phyloP scores from a whole-genome alignment of 2,888 invertebrate species.

The Brenthis hecate region DNA sequence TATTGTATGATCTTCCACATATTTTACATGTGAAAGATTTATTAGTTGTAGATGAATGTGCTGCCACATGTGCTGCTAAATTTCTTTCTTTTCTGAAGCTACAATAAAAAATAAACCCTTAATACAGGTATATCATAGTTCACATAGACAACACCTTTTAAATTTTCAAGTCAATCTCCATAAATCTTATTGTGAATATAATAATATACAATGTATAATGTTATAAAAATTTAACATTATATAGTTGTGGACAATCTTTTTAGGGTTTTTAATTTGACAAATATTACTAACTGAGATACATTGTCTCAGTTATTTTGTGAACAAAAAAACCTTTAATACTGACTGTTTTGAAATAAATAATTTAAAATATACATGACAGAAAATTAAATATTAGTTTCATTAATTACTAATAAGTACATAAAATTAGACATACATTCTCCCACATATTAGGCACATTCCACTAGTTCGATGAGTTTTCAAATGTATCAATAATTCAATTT shows the following conservation, averaged over 20 bases:
- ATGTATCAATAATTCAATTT: constrained; percentile 84
- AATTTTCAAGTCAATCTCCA: background rate
- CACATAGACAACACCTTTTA: background rate
- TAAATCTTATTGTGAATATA: no score
- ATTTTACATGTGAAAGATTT: constrained; percentile 78
- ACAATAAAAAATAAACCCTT: background rate
- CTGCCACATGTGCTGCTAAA: constrained; percentile 83
- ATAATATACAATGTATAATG: no score
- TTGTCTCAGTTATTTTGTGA: no score
- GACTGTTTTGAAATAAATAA: no score
- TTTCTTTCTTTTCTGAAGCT: constrained; percentile 82
- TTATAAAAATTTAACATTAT: no score
- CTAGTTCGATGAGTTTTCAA: constrained; percentile 84
- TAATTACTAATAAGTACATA: no score
- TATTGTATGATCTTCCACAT: constrained; percentile 87
- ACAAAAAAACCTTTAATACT: no score
- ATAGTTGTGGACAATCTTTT: no score
- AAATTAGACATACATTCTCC: constrained; percentile 82
- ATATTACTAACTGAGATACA: no score
- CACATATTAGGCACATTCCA: constrained; percentile 85
- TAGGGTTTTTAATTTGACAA: no score
- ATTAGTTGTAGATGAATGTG: constrained; percentile 50
- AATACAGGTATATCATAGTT: background rate
- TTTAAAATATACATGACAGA: no score
- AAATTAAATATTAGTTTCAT: no score